These are phyloP conservation scores for Umimayanthus kanabou DNA, from an alignment of 92 coral and sea anemone species.

Conservation along the genomic window DNA sequence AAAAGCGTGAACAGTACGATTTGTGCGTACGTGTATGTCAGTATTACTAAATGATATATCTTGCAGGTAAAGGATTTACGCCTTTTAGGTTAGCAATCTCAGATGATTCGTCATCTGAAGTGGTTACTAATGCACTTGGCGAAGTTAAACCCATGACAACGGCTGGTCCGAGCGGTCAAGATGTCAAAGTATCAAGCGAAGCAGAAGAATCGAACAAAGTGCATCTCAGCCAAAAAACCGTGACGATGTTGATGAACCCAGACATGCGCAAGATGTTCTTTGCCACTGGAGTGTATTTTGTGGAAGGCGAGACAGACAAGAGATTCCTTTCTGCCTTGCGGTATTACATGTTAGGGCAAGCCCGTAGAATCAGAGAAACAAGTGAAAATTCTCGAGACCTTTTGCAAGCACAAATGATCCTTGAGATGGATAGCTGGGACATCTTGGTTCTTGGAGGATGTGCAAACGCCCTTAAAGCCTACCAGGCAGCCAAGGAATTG, in stretches of 20 bases:
- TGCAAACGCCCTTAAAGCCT: constrained; percentile 18
- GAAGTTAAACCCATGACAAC: not conserved
- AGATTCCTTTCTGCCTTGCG: constrained; percentile 26
- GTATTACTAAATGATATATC: not conserved
- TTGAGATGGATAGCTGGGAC: constrained; percentile 45
- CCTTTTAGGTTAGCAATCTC: not conserved
- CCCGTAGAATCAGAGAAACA: not conserved
- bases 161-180: not conserved
- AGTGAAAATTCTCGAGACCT: not conserved
- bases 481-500: constrained; percentile 17
- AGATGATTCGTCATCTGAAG: not conserved
- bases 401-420: not conserved
- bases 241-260: constrained; percentile 10
- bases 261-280: constrained; percentile 37
- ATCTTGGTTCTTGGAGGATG: constrained; percentile 31
- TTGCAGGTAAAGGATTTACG: constrained; percentile 3
- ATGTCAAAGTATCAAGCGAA: no score
- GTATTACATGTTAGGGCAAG: not conserved
- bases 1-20: no score
- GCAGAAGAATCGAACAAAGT: not conserved
- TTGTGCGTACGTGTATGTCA: no score
- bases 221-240: not conserved
- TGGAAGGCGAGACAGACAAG: constrained; percentile 43
- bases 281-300: constrained; percentile 28
- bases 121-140: not conserved